Evolutionary conservation across 2,113 vertebrate genomes (phyloP).

Genomic region (Ammodytes dubius): DNA sequence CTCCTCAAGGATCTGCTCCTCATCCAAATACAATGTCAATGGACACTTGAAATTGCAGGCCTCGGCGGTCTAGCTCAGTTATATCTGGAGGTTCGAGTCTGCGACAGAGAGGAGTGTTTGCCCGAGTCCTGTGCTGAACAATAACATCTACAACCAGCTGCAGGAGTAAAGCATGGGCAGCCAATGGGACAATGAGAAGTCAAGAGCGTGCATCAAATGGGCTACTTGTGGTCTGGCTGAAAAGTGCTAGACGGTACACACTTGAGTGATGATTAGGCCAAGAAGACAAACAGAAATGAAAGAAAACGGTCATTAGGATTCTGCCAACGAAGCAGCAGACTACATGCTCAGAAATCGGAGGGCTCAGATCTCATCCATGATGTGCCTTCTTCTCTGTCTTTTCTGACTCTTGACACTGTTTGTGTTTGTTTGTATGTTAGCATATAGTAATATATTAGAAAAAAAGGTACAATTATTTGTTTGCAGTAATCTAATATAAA

Average conservation of each 20-base stretch:
- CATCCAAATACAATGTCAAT: slow-evolving; percentile 36
- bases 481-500: neutral
- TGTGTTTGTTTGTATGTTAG: too few relatives aligned
- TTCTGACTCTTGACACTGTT: neutral
- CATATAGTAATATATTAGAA: too few relatives aligned
- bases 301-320: slow-evolving; percentile 33
- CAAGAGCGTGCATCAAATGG: slow-evolving; percentile 59
- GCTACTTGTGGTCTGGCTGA: slow-evolving; percentile 44
- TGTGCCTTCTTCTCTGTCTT: neutral
- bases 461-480: neutral
- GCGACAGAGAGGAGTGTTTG: slow-evolving; percentile 50
- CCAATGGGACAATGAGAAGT: slow-evolving; percentile 59
- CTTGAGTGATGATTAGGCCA: slow-evolving; percentile 33
- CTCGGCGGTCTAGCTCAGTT: slow-evolving; percentile 48
- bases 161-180: slow-evolving; percentile 29
- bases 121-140: slow-evolving; percentile 31
- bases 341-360: neutral
- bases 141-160: slow-evolving; percentile 27
- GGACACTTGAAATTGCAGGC: slow-evolving; percentile 56
- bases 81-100: slow-evolving; percentile 40
- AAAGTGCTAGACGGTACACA: slow-evolving; percentile 24
- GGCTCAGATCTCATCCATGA: neutral
- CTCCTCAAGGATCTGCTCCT: slow-evolving; percentile 25
- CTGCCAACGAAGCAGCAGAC: slow-evolving; percentile 3
- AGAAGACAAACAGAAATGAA: slow-evolving; percentile 33